These are phyloP conservation scores for Fregetta grallaria DNA, from an alignment of 2,113 vertebrate species.

Conservation along the genomic window DNA sequence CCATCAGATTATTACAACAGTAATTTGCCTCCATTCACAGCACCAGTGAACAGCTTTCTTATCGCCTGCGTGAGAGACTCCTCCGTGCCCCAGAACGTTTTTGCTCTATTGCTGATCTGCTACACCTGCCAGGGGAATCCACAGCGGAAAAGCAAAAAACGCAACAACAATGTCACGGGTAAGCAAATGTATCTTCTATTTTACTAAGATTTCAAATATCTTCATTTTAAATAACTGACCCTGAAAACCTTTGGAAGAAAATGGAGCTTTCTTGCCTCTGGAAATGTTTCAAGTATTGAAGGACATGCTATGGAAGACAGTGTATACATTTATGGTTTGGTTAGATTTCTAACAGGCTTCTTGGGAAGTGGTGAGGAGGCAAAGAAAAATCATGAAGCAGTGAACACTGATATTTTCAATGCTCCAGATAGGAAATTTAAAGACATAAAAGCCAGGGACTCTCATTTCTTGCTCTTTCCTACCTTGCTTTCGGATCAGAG, in stretches of 20 bases:
- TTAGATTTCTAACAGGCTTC: not conserved
- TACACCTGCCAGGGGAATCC: not conserved
- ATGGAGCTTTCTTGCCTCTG: not conserved
- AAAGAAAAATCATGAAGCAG: slow-evolving; percentile 14
- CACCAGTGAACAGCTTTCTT: not conserved
- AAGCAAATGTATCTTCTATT: not conserved
- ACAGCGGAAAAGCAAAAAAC: not conserved
- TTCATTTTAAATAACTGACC: not conserved
- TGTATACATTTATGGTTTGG: not conserved
- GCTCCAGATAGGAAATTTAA: not conserved
- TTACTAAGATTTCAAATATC: no score
- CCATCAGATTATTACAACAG: not conserved
- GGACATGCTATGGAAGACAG: not conserved
- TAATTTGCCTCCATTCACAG: not conserved
- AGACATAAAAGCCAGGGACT: not conserved
- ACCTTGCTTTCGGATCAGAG: not conserved
- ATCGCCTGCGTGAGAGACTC: not conserved
- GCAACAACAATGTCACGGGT: not conserved
- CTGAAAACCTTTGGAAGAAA: not conserved
- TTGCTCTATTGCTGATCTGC: not conserved
- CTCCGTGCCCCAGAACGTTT: not conserved
- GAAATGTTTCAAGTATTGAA: not conserved
- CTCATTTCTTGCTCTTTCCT: not conserved
- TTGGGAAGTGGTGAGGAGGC: not conserved
- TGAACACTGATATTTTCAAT: not conserved